Percentiles rank a stretch among this genome's conserved stretches.
phyloP scores from a whole-genome alignment of 2,113 vertebrate species.

The Gymnarchus niloticus region DNA sequence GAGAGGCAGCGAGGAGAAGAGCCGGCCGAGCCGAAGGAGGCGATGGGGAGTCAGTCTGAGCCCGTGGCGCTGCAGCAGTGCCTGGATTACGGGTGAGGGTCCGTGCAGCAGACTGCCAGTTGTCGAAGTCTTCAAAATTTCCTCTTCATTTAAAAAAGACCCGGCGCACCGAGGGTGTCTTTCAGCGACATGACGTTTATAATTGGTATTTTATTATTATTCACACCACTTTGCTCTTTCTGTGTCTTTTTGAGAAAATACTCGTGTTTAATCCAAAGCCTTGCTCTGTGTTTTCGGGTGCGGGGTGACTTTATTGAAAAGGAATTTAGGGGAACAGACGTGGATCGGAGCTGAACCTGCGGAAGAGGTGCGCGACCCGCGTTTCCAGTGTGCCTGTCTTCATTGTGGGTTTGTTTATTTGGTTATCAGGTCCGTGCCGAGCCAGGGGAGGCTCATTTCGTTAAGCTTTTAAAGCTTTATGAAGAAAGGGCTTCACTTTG shows the following conservation, averaged over 20 bases:
- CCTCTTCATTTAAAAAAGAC: not conserved
- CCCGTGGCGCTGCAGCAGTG: not conserved
- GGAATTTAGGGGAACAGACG: not conserved
- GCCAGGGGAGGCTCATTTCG: not conserved
- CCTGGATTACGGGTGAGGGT: slow-evolving; percentile 7
- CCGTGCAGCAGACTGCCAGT: not conserved
- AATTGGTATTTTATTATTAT: not conserved
- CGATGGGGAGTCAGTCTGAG: slow-evolving; percentile 7
- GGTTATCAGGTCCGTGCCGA: not conserved
- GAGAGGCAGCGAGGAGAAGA: not conserved
- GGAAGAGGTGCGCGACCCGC: not conserved
- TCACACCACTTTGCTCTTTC: not conserved
- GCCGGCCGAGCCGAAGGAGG: not conserved
- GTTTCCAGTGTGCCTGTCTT: not conserved
- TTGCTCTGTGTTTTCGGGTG: not conserved
- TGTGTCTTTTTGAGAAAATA: not conserved
- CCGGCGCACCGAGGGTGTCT: not conserved
- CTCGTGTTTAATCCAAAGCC: not conserved
- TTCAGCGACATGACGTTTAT: not conserved
- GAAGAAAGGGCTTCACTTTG: not conserved
- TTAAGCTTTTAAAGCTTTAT: not conserved
- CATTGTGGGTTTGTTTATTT: not conserved
- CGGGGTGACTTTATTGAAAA: not conserved
- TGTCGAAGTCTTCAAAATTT: not conserved
- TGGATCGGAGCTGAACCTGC: not conserved